Conservation (phyloP, 2,797 vertebrate genomes). For the Thripadectes ignobilis region DNA sequence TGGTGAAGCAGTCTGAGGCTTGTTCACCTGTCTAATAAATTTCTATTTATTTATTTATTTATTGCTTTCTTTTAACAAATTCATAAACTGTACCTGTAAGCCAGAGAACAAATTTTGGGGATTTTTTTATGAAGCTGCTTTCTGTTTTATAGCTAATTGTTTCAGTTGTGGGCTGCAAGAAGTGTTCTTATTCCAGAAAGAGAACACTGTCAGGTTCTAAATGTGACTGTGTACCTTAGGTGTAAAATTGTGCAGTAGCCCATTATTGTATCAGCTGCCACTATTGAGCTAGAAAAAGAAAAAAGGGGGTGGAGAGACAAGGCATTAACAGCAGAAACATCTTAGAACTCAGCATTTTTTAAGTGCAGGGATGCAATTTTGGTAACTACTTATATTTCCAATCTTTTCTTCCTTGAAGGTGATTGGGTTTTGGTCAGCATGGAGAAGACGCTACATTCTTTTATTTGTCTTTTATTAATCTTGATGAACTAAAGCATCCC, state of each 20-base stretch:
- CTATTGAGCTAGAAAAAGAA: background rate
- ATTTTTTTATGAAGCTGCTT: background rate
- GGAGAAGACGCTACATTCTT: background rate
- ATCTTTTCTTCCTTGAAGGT: background rate
- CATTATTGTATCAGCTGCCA: background rate
- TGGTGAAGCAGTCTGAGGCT: background rate
- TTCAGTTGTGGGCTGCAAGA: slow-evolving; percentile 30
- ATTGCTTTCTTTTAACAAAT: background rate
- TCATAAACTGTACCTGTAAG: background rate
- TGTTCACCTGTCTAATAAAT: background rate
- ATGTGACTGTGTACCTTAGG: background rate
- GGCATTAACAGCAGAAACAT: background rate
- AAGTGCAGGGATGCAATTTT: background rate
- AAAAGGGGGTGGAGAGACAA: background rate
- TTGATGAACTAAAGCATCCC: background rate
- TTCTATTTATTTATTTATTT: background rate
- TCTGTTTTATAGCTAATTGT: slow-evolving; percentile 18
- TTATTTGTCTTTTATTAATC: background rate
- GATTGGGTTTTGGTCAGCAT: background rate
- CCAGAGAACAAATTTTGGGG: background rate
- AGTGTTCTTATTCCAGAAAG: background rate
- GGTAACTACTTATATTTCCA: background rate
- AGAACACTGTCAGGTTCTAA: slow-evolving; percentile 28
- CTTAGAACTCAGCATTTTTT: slow-evolving; percentile 8
- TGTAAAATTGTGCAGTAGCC: background rate